phyloP scores from a whole-genome alignment of 1,140 invertebrate genomes.

The Caerostris darwini region DNA sequence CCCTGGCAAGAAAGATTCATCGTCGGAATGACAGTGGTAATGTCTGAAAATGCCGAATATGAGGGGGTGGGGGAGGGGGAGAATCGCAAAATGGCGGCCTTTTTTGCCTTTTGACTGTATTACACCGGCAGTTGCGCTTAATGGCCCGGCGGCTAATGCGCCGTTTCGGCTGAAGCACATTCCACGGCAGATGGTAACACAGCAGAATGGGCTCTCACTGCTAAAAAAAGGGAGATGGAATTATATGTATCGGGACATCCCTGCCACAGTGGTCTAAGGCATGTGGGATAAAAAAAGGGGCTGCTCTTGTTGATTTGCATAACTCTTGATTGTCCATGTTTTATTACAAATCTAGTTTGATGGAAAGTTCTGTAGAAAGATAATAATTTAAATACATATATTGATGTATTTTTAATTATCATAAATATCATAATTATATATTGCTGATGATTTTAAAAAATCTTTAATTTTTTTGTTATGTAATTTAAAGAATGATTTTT shows the following conservation, averaged over 20 bases:
- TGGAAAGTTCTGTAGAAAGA: too few species aligned
- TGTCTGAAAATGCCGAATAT: conserved; percentile 71
- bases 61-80: background rate
- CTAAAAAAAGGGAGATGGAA: conserved; percentile 44
- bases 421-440: too few species aligned
- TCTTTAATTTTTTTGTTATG: too few species aligned
- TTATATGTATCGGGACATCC: conserved; percentile 45
- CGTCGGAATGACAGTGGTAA: conserved; percentile 73
- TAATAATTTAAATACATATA: too few species aligned
- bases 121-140: conserved; percentile 75
- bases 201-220: conserved; percentile 58
- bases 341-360: too few species aligned
- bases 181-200: conserved; percentile 70
- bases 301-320: background rate
- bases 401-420: too few species aligned
- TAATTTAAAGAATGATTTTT: too few species aligned
- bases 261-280: conserved; percentile 13
- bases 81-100: conserved; percentile 50
- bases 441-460: too few species aligned
- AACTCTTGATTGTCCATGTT: too few species aligned
- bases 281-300: background rate
- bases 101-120: conserved; percentile 77
- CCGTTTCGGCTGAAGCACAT: conserved; percentile 49
- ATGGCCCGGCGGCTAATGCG: conserved; percentile 75
- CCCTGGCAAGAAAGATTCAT: conserved; percentile 47